phyloP scores from a whole-genome alignment of 1,140 invertebrate species.

The Brachionus calyciflorus region DNA sequence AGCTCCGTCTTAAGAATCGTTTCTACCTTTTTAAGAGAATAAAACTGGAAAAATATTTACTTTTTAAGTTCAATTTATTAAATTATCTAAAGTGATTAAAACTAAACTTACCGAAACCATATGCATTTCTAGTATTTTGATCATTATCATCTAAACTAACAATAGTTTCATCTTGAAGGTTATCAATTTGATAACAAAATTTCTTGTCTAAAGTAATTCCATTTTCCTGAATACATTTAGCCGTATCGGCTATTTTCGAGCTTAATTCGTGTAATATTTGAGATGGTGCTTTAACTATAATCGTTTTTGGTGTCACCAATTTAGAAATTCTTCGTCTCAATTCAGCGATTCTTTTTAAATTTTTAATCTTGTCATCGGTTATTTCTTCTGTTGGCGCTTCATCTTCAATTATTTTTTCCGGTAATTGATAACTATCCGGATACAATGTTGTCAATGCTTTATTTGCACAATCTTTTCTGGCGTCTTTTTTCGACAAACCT shows the following conservation, averaged over 20 bases:
- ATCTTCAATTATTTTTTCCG: neutral
- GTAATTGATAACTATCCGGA: neutral
- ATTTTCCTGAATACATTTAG: constrained; percentile 6
- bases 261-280: constrained; percentile 40
- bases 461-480: constrained; percentile 31
- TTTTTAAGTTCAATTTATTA: too few species aligned
- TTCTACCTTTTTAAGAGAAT: too few species aligned
- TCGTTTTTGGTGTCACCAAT: neutral
- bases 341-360: neutral
- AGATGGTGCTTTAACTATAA: neutral
- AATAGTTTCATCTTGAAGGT: neutral
- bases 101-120: neutral
- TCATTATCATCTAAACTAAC: neutral
- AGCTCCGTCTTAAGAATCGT: too few species aligned
- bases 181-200: constrained; percentile 13
- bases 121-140: neutral
- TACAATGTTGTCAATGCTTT: neutral
- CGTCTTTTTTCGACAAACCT: constrained; percentile 27
- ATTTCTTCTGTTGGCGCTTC: neutral
- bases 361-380: neutral
- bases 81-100: neutral
- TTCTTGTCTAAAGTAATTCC: neutral
- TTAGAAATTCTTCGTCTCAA: neutral
- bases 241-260: neutral
- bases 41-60: too few species aligned